Evolutionary conservation across 2,797 vertebrate species (phyloP).

Genomic region (Ataeniobius toweri): DNA sequence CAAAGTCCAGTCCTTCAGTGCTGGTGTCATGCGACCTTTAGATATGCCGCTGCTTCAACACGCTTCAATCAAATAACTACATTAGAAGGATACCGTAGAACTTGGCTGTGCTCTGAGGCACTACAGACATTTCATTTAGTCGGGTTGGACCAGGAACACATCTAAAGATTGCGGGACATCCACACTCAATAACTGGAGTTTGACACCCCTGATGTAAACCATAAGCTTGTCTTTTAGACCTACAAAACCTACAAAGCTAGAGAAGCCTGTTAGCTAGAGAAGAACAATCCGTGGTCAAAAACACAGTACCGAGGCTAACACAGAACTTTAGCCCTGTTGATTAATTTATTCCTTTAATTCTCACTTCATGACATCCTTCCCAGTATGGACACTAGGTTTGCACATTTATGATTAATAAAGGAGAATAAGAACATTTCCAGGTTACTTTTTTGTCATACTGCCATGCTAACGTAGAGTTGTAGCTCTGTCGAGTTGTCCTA

Average conservation of each 20-base stretch:
- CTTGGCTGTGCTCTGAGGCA: neutral
- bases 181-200: neutral
- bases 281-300: no score
- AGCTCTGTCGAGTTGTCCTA: no score
- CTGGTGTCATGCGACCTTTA: neutral
- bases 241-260: no score
- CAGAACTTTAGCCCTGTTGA: no score
- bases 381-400: neutral
- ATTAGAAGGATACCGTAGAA: neutral
- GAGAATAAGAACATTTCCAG: neutral
- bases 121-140: neutral
- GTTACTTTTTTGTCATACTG: neutral
- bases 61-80: neutral
- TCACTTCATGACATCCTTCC: neutral
- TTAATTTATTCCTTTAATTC: no score
- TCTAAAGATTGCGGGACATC: neutral
- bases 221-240: neutral
- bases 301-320: no score
- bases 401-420: neutral
- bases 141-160: neutral
- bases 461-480: neutral
- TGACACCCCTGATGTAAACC: neutral
- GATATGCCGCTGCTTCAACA: neutral
- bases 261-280: no score
- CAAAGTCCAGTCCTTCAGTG: neutral